A percentile compares a stretch with the other conserved stretches of the same genome.
These are phyloP conservation scores for Chionomys nivalis DNA, from an alignment of 2,113 vertebrate genomes.

Conservation along the genomic window DNA sequence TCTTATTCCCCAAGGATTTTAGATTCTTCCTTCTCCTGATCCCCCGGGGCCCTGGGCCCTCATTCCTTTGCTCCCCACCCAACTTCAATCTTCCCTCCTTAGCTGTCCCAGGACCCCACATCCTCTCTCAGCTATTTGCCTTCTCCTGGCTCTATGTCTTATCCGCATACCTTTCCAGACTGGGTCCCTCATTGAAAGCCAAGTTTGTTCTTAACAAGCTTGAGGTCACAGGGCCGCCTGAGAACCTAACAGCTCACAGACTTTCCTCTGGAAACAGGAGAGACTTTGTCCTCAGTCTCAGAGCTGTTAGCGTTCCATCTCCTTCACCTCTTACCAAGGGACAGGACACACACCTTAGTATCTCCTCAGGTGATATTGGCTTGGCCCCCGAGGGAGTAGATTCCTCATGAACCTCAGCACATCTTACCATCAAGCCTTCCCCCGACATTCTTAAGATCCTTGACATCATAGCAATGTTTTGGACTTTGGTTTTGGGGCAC, in stretches of 20 bases:
- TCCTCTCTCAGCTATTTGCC: neutral
- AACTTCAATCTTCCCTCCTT: neutral
- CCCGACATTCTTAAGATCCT: neutral
- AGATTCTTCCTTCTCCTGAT: neutral
- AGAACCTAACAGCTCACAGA: neutral
- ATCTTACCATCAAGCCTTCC: neutral
- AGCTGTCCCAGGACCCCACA: neutral
- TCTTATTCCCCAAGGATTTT: neutral
- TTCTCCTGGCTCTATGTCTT: neutral
- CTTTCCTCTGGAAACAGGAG: neutral
- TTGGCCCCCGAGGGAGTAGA: neutral
- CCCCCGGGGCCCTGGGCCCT: neutral
- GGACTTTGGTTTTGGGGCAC: neutral
- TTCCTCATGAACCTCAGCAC: neutral
- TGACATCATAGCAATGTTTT: accelerated
- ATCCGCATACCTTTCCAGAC: neutral
- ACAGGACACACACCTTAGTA: neutral
- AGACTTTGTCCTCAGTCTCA: neutral
- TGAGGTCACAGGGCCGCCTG: neutral
- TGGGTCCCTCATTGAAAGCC: neutral
- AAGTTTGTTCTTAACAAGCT: neutral
- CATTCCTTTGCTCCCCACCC: neutral
- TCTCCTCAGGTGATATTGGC: neutral
- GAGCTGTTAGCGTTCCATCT: neutral
- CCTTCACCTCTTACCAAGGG: too few species aligned